phyloP scores from a whole-genome alignment of 2,797 vertebrate genomes.

The Pseudocheirus occidentalis region DNA sequence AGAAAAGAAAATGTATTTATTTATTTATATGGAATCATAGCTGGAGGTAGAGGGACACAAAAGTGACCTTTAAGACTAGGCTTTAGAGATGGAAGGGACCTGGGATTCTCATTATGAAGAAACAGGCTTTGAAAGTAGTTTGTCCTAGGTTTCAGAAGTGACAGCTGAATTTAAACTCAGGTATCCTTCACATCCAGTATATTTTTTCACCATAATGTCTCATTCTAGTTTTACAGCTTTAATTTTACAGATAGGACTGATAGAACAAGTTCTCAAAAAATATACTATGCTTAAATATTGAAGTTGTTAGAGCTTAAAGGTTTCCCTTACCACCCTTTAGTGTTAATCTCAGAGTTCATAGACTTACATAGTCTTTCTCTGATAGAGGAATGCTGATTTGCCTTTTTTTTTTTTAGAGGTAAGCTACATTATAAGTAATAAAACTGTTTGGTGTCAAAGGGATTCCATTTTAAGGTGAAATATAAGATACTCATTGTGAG shows the following conservation, averaged over 20 bases:
- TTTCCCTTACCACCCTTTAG: not conserved
- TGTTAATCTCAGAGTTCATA: conserved; percentile 28
- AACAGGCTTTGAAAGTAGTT: not conserved
- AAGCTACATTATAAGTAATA: conserved; percentile 40
- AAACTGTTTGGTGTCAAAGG: conserved; percentile 34
- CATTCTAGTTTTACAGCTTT: not conserved
- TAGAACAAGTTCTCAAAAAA: not conserved
- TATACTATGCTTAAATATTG: conserved; percentile 39
- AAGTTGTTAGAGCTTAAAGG: conserved; percentile 41
- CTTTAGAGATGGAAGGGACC: not conserved
- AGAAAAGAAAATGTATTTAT: not conserved
- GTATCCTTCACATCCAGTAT: not conserved
- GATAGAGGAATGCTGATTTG: not conserved
- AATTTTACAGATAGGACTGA: not conserved
- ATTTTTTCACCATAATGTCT: not conserved
- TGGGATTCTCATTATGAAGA: not conserved
- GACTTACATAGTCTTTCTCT: conserved; percentile 27
- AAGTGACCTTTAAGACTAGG: not conserved
- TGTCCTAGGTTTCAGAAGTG: not conserved
- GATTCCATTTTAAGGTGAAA: conserved; percentile 49
- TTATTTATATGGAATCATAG: not conserved
- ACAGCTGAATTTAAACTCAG: not conserved
- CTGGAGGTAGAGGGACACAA: not conserved
- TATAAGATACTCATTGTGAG: conserved; percentile 51
- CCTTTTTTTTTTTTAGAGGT: conserved; percentile 21